phyloP scores from a whole-genome alignment of 2,113 vertebrate species.

The Clarias macrocephalus region DNA sequence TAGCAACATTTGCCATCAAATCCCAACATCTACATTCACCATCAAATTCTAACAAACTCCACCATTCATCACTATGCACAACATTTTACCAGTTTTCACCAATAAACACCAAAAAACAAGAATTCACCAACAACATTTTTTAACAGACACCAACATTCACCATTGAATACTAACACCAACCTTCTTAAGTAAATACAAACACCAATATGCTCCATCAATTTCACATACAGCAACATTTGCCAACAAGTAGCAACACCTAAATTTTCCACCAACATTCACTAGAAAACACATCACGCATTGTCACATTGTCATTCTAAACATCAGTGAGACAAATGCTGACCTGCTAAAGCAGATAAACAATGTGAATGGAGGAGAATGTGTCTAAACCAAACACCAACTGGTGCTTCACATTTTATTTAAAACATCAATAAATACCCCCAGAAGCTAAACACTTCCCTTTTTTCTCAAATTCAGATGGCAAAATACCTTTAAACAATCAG shows the following conservation, averaged over 20 bases:
- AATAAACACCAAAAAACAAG: no score
- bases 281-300: neutral
- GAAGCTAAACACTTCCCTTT: neutral
- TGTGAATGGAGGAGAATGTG: neutral
- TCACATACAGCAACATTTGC: neutral
- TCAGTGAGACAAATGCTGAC: neutral
- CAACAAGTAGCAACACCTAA: no score
- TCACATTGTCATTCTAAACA: neutral
- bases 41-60: neutral
- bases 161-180: neutral
- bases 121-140: neutral
- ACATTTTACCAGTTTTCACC: neutral
- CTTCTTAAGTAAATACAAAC: neutral
- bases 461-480: neutral
- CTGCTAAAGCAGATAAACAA: neutral
- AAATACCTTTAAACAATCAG: neutral
- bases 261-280: neutral
- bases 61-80: neutral
- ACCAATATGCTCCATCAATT: neutral
- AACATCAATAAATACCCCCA: neutral
- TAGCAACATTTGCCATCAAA: neutral
- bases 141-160: neutral
- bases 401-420: neutral
- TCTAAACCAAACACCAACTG: neutral
- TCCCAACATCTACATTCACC: neutral